These are phyloP conservation scores for Chaetodon trifasciatus DNA, from an alignment of 2,797 vertebrate genomes.

Conservation along the genomic window DNA sequence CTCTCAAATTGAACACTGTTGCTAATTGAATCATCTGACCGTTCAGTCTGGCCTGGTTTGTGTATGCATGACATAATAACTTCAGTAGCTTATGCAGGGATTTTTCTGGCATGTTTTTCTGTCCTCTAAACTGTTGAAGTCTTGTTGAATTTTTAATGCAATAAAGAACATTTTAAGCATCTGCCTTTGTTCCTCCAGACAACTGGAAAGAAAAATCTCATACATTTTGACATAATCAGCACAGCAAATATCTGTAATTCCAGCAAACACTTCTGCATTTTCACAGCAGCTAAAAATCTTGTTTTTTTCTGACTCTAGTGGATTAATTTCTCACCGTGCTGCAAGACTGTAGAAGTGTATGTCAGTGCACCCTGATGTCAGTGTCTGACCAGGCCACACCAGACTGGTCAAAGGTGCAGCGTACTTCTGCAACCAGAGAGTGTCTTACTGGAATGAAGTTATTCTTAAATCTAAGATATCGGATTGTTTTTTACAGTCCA, in stretches of 20 bases:
- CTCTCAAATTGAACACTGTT: constrained; percentile 5
- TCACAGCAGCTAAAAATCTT: neutral
- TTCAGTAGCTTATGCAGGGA: constrained; percentile 28
- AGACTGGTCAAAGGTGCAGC: too few species aligned
- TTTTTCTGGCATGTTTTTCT: constrained; percentile 52
- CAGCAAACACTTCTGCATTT: neutral
- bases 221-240: neutral
- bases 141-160: constrained; percentile 44
- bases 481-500: too few species aligned
- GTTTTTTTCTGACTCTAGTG: too few species aligned
- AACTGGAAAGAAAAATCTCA: neutral
- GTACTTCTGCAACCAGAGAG: too few species aligned
- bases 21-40: constrained; percentile 1
- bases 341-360: neutral
- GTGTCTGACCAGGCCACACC: too few species aligned
- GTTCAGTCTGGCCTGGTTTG: constrained; percentile 36
- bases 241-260: neutral
- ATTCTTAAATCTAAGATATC: too few species aligned
- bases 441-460: too few species aligned
- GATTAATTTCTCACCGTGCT: neutral
- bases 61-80: constrained; percentile 55
- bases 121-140: constrained; percentile 36
- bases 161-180: constrained; percentile 55
- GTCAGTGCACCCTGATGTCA: neutral
- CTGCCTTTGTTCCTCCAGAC: neutral